Percentiles rank a stretch among this genome's conserved stretches.
Conservation (phyloP, 2,888 invertebrate species). For the Patella pellucida region DNA sequence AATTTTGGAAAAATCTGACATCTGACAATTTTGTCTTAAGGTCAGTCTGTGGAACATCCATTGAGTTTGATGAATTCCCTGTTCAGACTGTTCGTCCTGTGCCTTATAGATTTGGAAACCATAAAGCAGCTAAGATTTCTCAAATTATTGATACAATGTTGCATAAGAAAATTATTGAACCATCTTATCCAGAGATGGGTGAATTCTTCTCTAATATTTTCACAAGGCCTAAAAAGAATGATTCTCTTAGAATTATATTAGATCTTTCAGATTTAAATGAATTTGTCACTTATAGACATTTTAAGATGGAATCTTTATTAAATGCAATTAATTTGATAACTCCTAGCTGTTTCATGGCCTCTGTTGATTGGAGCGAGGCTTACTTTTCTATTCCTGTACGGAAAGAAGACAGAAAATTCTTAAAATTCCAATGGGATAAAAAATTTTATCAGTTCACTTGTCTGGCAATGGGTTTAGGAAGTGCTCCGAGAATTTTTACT, state of each 20-base stretch:
- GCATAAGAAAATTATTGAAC: conserved; percentile 4
- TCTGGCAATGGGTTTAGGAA: conserved; percentile 17
- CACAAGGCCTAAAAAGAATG: conserved; percentile 24
- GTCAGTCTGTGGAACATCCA: neutral
- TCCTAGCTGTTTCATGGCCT: conserved; percentile 19
- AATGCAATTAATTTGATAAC: conserved; percentile 18
- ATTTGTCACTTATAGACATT: conserved; percentile 22
- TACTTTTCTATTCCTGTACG: conserved; percentile 23
- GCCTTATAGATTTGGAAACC: neutral
- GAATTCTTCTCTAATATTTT: conserved; percentile 32
- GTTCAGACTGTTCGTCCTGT: neutral
- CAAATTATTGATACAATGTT: neutral
- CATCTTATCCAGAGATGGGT: neutral
- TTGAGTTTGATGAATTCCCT: neutral
- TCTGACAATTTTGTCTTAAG: conserved; percentile 9
- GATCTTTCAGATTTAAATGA: conserved; percentile 25
- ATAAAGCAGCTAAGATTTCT: conserved; percentile 9
- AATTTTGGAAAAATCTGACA: conserved; percentile 16
- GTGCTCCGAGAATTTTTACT: neutral
- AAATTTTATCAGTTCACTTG: conserved; percentile 19
- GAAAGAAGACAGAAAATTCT: conserved; percentile 5
- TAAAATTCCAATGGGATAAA: conserved; percentile 22
- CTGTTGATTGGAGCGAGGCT: conserved; percentile 23
- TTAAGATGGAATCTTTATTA: conserved; percentile 30
- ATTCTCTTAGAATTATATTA: conserved; percentile 22